Percentiles rank a stretch among this genome's conserved stretches.
Evolutionary conservation across 2,797 vertebrate species (phyloP).

Genomic region (Aldrovandia affinis): DNA sequence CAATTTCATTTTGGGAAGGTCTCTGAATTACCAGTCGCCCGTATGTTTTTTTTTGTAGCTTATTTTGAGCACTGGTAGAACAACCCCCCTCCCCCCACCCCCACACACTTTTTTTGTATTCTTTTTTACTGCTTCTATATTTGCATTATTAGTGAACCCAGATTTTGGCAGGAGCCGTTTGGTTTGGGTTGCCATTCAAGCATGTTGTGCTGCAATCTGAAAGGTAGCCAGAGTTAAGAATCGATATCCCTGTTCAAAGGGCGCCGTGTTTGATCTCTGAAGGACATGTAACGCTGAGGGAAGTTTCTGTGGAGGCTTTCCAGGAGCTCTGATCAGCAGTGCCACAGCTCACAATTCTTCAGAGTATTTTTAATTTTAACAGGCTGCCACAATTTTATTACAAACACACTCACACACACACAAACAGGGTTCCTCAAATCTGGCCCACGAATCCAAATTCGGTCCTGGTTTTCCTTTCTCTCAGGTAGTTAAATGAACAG

Average conservation of each 20-base stretch:
- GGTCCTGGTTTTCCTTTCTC: no score
- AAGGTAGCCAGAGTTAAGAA: slow-evolving; percentile 70
- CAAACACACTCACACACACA: slow-evolving; percentile 26
- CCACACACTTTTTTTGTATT: background rate
- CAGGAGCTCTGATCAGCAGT: background rate
- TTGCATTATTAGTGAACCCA: slow-evolving; percentile 63
- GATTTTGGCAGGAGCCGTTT: slow-evolving; percentile 50
- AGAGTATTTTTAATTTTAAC: slow-evolving; percentile 13
- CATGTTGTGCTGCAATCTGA: slow-evolving; percentile 73
- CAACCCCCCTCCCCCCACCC: slow-evolving; percentile 44
- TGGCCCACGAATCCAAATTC: no score
- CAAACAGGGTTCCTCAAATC: slow-evolving; percentile 26
- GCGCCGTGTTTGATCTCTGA: slow-evolving; percentile 71
- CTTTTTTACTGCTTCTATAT: slow-evolving; percentile 70
- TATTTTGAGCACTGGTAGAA: slow-evolving; percentile 69
- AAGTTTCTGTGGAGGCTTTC: slow-evolving; percentile 57
- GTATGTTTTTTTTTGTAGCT: slow-evolving; percentile 64
- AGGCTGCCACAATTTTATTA: slow-evolving; percentile 23
- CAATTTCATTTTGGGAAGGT: slow-evolving; percentile 76
- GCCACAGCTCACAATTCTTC: background rate
- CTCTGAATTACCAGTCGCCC: slow-evolving; percentile 66
- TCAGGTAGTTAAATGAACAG: no score
- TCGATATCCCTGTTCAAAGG: slow-evolving; percentile 70
- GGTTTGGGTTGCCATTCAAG: slow-evolving; percentile 72
- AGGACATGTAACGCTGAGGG: slow-evolving; percentile 64